Percentiles rank a stretch among this genome's conserved stretches.
Evolutionary conservation across 2,888 invertebrate genomes (phyloP).

Genomic region (Aphidoletes aphidimyza): DNA sequence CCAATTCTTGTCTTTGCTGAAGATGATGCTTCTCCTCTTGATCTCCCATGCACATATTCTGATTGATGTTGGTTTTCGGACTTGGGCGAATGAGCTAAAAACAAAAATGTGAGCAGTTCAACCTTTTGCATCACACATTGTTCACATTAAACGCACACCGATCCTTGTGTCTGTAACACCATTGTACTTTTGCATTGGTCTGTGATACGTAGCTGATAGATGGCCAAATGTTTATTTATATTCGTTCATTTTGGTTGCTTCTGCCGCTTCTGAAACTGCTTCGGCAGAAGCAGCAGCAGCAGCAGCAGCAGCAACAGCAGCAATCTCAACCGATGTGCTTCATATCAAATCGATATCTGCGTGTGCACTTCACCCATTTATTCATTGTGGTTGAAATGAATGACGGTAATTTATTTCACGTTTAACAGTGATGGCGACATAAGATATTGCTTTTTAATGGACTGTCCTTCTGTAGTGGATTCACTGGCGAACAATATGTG

Average conservation of each 20-base stretch:
- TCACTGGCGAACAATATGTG: neutral
- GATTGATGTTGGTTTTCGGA: constrained; percentile 13
- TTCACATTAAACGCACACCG: neutral
- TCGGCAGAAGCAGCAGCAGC: too few relatives aligned
- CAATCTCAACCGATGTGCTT: too few relatives aligned
- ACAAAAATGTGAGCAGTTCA: neutral
- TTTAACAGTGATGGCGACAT: constrained; percentile 42
- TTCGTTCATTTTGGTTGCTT: too few relatives aligned
- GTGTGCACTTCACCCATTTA: constrained; percentile 40
- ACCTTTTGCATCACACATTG: too few relatives aligned
- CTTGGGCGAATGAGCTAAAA: neutral
- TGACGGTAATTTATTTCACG: constrained; percentile 46
- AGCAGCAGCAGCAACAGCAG: too few relatives aligned
- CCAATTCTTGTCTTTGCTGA: neutral
- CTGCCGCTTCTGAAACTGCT: too few relatives aligned
- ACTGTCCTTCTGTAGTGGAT: neutral
- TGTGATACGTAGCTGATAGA: too few relatives aligned
- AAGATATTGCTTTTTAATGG: constrained; percentile 46
- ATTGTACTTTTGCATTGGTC: neutral
- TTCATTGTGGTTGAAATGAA: constrained; percentile 33
- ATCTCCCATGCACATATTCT: constrained; percentile 26
- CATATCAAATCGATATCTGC: constrained; percentile 33
- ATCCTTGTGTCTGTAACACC: neutral
- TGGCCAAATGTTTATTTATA: too few relatives aligned
- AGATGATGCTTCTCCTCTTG: neutral